These are phyloP conservation scores for Seladonia tumulorum DNA, from an alignment of 2,888 invertebrate species.

Conservation along the genomic window DNA sequence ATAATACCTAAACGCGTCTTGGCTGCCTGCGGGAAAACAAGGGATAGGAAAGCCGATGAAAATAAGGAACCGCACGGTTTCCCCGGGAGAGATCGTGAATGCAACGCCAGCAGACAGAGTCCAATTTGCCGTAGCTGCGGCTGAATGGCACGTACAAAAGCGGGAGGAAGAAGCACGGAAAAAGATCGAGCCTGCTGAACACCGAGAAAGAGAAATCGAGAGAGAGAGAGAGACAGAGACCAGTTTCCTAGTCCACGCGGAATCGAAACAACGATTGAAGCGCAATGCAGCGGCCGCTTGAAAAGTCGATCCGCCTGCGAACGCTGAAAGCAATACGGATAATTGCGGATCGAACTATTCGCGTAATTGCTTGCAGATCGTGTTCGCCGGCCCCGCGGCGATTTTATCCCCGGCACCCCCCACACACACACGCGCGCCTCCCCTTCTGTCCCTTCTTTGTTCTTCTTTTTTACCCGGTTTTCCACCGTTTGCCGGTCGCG, in stretches of 20 bases:
- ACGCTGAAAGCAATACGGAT: conserved; percentile 51
- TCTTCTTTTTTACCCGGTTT: conserved; percentile 2
- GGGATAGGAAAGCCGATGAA: conserved; percentile 14
- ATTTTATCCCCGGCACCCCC: neutral
- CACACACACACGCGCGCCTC: neutral
- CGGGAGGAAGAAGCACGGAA: conserved; percentile 2
- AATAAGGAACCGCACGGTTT: conserved; percentile 17
- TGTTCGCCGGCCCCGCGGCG: conserved; percentile 16
- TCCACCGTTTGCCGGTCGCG: conserved; percentile 1
- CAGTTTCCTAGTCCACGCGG: conserved; percentile 24
- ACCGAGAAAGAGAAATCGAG: neutral
- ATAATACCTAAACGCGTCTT: neutral
- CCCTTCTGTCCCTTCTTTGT: neutral
- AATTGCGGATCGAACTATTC: conserved; percentile 53
- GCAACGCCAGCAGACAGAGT: conserved; percentile 34
- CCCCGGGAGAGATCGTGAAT: conserved; percentile 18
- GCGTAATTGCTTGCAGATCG: conserved; percentile 49
- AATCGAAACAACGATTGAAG: conserved; percentile 49
- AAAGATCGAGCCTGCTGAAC: conserved; percentile 1
- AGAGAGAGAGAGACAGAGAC: neutral
- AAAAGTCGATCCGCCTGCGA: conserved; percentile 43
- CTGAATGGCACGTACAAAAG: conserved; percentile 33
- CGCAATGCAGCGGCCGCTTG: conserved; percentile 27
- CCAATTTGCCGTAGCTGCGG: conserved; percentile 29
- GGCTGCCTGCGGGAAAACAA: neutral